Conservation (phyloP, 2,113 vertebrate genomes). For the Pantherophis guttatus region DNA sequence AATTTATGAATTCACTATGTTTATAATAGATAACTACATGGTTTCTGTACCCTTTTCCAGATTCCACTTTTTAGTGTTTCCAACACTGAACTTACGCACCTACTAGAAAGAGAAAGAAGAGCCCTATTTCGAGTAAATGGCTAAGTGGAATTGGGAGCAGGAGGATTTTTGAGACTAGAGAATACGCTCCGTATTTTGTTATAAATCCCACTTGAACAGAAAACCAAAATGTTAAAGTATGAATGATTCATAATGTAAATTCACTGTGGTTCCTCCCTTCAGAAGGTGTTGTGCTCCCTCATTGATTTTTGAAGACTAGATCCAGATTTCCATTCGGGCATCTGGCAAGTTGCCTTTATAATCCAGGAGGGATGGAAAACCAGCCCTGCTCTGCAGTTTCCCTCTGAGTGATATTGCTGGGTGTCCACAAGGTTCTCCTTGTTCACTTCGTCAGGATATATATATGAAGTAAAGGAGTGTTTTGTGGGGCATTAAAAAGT, state of each 20-base stretch:
- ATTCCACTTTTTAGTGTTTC: too few relatives aligned
- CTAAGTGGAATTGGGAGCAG: background rate
- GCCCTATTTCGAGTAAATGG: background rate
- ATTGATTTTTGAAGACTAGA: background rate
- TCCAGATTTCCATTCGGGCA: background rate
- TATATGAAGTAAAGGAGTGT: background rate
- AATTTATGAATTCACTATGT: background rate
- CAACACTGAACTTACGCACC: background rate
- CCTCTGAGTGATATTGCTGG: background rate
- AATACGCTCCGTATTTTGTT: background rate
- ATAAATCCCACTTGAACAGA: background rate
- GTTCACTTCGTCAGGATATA: background rate
- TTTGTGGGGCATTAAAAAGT: constrained; percentile 12
- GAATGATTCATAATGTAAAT: background rate
- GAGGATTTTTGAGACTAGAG: background rate
- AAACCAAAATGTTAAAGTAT: background rate
- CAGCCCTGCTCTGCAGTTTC: background rate
- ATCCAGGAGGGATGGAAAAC: background rate
- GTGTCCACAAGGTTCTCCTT: constrained; percentile 22
- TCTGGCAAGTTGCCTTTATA: constrained; percentile 2
- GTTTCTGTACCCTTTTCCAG: background rate
- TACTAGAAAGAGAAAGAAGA: background rate
- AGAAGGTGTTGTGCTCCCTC: background rate
- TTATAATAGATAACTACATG: background rate
- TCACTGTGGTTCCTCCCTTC: background rate